phyloP scores from a whole-genome alignment of 2,797 vertebrate genomes.

The Sebastes itinus region DNA sequence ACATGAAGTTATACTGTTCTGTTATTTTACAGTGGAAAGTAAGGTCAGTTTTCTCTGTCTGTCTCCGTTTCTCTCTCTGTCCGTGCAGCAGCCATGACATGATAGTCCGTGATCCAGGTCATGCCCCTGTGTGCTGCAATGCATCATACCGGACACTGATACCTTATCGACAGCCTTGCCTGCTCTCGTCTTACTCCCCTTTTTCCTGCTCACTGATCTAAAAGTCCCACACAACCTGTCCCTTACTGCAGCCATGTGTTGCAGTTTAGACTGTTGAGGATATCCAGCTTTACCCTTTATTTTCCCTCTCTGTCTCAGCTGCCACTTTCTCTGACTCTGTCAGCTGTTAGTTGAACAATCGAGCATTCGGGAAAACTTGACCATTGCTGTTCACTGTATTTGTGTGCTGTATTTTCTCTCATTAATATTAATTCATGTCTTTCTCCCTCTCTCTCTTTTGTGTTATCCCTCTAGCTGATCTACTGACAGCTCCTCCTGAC shows the following conservation, averaged over 20 bases:
- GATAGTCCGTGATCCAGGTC: slow-evolving; percentile 41
- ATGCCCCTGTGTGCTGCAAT: slow-evolving; percentile 27
- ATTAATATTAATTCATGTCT: neutral
- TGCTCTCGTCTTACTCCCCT: slow-evolving; percentile 24
- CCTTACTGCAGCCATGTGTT: slow-evolving; percentile 84
- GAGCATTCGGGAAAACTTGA: neutral
- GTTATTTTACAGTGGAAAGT: neutral
- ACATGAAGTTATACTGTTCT: neutral
- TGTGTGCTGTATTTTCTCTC: neutral
- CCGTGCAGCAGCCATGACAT: slow-evolving; percentile 22
- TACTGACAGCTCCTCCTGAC: slow-evolving; percentile 91
- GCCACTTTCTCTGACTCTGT: neutral
- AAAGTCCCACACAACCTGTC: slow-evolving; percentile 83
- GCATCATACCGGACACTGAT: slow-evolving; percentile 39
- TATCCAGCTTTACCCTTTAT: neutral
- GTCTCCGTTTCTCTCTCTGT: neutral
- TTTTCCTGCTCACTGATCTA: slow-evolving; percentile 76
- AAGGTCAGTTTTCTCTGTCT: neutral
- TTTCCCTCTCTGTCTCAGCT: neutral
- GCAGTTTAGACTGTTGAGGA: slow-evolving; percentile 51
- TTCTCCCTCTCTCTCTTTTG: neutral
- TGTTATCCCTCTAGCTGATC: slow-evolving; percentile 78
- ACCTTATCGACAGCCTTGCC: slow-evolving; percentile 44
- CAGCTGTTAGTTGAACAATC: neutral
- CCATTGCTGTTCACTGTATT: neutral